A percentile compares a stretch with the other conserved stretches of the same genome.
These are phyloP conservation scores for Sinocyclocheilus maitianheensis DNA, from an alignment of 2,113 vertebrate species.

Conservation along the genomic window DNA sequence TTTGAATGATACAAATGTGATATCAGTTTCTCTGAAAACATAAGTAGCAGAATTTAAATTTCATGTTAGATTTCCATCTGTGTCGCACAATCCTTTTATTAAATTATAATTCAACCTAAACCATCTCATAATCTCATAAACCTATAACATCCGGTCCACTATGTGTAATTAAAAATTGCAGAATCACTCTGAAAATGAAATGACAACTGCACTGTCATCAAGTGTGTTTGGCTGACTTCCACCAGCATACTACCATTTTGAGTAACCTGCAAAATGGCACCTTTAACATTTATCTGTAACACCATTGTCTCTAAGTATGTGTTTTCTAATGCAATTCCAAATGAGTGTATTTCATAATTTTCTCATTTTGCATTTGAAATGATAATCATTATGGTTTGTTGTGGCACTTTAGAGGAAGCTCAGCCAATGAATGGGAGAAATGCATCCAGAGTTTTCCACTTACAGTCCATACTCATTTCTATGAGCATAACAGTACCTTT, in stretches of 20 bases:
- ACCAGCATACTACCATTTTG: background rate
- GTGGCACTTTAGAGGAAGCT: conserved; percentile 26
- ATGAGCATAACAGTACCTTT: conserved; percentile 32
- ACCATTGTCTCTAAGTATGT: background rate
- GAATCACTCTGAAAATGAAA: conserved; percentile 13
- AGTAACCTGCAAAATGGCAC: background rate
- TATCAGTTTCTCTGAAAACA: conserved; percentile 7
- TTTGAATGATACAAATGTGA: background rate
- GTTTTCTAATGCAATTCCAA: background rate
- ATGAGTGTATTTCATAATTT: background rate
- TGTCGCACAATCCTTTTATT: conserved; percentile 14
- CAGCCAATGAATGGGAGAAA: conserved; percentile 19
- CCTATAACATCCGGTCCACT: background rate
- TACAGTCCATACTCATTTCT: conserved; percentile 9
- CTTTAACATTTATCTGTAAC: background rate
- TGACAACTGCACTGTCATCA: background rate
- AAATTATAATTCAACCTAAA: conserved; percentile 20
- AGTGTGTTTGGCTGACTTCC: background rate
- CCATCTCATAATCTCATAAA: conserved; percentile 23
- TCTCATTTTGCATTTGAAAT: background rate
- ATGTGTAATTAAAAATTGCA: background rate
- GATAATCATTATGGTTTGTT: background rate
- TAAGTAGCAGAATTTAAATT: background rate
- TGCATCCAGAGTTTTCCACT: conserved; percentile 31
- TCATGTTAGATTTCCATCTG: background rate